Evolutionary conservation across 64 coral and sea anemone genomes (phyloP).

Genomic region (Porites australiensis): DNA sequence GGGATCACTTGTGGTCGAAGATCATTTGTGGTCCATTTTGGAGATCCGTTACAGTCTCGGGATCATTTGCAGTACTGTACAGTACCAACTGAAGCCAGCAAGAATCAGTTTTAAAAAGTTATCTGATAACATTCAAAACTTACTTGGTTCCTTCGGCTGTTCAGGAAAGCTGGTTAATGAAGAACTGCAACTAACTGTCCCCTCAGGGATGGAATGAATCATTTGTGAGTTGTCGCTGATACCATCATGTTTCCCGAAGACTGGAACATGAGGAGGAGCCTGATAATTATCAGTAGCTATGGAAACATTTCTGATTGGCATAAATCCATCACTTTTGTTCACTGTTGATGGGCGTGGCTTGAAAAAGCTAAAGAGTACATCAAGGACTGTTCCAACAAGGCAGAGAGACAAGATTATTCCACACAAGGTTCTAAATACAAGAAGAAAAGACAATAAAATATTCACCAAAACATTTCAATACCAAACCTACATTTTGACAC

Average conservation of each 20-base stretch:
- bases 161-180: neutral
- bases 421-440: conserved; percentile 34
- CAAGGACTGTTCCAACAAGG: conserved; percentile 62
- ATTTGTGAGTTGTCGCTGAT: neutral
- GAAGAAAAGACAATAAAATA: neutral
- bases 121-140: neutral
- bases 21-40: no score
- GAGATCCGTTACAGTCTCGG: no score
- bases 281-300: neutral
- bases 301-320: conserved; percentile 10
- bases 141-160: neutral
- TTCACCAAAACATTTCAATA: no score
- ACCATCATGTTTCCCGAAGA: neutral
- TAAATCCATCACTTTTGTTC: conserved; percentile 4
- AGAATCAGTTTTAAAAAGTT: no score
- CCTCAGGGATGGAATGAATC: neutral
- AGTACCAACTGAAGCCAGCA: no score
- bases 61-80: no score
- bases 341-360: neutral
- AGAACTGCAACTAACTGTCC: neutral
- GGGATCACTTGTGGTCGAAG: no score
- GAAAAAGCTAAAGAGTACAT: conserved; percentile 13
- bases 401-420: conserved; percentile 62
- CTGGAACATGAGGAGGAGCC: neutral
- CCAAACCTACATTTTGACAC: neutral